A percentile compares a stretch with the other conserved stretches of the same genome.
These are phyloP conservation scores for Andricus curvator DNA, from an alignment of 2,888 invertebrate species.

Conservation along the genomic window DNA sequence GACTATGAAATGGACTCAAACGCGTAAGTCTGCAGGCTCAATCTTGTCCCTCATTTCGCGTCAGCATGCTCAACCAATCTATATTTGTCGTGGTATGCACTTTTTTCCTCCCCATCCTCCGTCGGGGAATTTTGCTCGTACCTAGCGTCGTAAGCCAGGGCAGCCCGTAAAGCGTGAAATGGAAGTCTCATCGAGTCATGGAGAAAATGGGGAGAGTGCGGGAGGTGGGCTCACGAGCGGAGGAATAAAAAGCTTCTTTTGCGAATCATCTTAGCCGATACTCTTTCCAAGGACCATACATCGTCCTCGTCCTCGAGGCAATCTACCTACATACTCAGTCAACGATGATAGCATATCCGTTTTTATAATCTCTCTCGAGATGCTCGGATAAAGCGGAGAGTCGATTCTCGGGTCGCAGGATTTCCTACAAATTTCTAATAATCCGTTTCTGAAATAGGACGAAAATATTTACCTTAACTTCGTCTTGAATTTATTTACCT, in stretches of 20 bases:
- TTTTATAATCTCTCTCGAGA: conserved; percentile 47
- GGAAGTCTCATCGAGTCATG: conserved; percentile 61
- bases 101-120: conserved; percentile 46
- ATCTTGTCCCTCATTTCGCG: conserved; percentile 43
- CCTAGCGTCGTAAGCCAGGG: conserved; percentile 54
- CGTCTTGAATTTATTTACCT: neutral
- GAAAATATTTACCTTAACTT: conserved; percentile 19
- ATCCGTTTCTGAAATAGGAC: neutral
- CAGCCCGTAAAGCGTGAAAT: conserved; percentile 68
- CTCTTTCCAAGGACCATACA: conserved; percentile 50
- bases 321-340: conserved; percentile 58
- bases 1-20: conserved; percentile 94
- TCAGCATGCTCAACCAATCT: conserved; percentile 21
- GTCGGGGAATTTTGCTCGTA: conserved; percentile 44
- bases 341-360: conserved; percentile 55
- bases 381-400: conserved; percentile 48
- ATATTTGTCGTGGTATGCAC: conserved; percentile 43
- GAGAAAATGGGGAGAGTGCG: conserved; percentile 41
- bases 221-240: conserved; percentile 38
- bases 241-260: conserved; percentile 47
- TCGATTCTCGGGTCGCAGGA: conserved; percentile 48
- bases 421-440: conserved; percentile 31
- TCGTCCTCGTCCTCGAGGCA: conserved; percentile 55
- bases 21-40: conserved; percentile 73
- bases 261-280: conserved; percentile 49